These are phyloP conservation scores for Hormaphis cornu DNA, from an alignment of 1,140 invertebrate genomes.

Conservation along the genomic window DNA sequence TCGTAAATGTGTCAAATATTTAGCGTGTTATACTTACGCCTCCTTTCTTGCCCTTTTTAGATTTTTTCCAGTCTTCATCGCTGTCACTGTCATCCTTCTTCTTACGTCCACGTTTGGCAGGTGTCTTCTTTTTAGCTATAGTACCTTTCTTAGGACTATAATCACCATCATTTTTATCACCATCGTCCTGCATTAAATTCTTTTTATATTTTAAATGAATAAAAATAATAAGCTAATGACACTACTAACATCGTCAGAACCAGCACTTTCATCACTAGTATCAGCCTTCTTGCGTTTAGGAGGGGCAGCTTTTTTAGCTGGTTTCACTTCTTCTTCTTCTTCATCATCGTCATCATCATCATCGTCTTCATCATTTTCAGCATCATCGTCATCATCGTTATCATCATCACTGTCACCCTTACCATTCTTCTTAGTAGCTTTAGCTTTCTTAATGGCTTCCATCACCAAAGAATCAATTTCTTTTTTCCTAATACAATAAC, in stretches of 20 bases:
- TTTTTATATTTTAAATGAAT: background rate
- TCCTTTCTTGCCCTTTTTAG: constrained; percentile 44
- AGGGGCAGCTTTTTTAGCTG: constrained; percentile 48
- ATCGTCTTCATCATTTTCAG: constrained; percentile 48
- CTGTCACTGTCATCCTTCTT: constrained; percentile 66
- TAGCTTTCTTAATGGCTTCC: constrained; percentile 55
- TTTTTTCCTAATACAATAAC: constrained; percentile 55
- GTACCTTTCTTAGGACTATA: constrained; percentile 54
- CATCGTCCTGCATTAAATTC: constrained; percentile 44
- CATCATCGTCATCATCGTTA: constrained; percentile 50
- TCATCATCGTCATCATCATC: constrained; percentile 44
- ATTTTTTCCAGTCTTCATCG: constrained; percentile 67
- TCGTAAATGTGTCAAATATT: background rate
- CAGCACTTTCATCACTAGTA: constrained; percentile 51
- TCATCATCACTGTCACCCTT: constrained; percentile 49
- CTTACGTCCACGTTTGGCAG: constrained; percentile 46
- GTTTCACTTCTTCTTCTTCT: constrained; percentile 51
- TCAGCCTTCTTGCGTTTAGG: constrained; percentile 52
- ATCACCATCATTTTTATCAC: constrained; percentile 55
- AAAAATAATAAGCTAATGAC: constrained; percentile 4
- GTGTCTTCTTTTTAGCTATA: constrained; percentile 44
- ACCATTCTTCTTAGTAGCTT: constrained; percentile 46
- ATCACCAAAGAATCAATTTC: constrained; percentile 76
- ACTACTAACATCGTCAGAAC: constrained; percentile 40
- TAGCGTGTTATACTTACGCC: constrained; percentile 33